Percentiles rank a stretch among this genome's conserved stretches.
Evolutionary conservation across 2,113 vertebrate species (phyloP).

Genomic region (Opisthocomus hoazin): DNA sequence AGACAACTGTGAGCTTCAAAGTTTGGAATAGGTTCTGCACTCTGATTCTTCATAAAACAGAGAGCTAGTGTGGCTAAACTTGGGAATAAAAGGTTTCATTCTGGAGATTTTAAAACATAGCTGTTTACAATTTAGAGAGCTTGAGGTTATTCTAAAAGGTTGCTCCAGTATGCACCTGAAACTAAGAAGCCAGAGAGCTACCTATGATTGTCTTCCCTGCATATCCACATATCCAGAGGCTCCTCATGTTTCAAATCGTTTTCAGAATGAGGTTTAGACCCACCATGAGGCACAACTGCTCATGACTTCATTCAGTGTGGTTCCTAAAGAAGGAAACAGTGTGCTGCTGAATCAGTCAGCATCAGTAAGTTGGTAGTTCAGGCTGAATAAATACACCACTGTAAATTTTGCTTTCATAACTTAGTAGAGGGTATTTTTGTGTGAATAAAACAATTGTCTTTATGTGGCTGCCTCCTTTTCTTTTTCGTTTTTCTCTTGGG

Average conservation of each 20-base stretch:
- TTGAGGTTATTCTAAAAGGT: neutral
- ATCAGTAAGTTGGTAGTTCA: neutral
- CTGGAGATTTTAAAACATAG: neutral
- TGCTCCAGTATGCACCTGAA: neutral
- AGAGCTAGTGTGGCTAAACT: neutral
- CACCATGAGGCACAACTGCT: neutral
- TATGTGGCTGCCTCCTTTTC: neutral
- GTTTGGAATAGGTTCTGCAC: neutral
- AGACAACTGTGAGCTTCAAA: neutral
- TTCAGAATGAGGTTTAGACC: neutral
- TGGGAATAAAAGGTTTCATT: neutral
- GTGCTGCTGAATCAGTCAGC: neutral
- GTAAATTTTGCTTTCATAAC: neutral
- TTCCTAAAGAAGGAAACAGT: neutral
- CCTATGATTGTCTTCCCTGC: neutral
- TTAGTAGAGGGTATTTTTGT: neutral
- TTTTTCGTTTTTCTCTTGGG: neutral
- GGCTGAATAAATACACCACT: neutral
- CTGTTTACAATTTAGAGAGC: neutral
- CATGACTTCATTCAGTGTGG: neutral
- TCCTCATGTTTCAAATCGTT: neutral
- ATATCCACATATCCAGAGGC: neutral
- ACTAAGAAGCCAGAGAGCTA: neutral
- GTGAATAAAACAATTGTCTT: conserved; percentile 11
- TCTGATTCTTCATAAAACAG: neutral